Conservation (phyloP, 2,888 invertebrate genomes). For the Leuctra nigra region DNA sequence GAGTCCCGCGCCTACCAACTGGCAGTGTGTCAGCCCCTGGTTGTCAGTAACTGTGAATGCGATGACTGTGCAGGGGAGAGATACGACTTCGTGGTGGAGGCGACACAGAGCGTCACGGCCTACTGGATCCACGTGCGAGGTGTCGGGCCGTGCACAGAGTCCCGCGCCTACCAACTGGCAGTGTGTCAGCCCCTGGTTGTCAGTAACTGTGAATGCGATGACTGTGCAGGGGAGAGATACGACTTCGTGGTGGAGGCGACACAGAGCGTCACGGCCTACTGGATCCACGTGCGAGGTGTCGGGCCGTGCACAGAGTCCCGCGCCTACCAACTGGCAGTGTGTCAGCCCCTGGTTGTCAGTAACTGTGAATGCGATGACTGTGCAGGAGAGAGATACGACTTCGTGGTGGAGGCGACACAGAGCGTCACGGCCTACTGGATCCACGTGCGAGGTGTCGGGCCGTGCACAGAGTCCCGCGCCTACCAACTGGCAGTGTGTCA, state of each 20-base stretch:
- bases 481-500: slow-evolving; percentile 39
- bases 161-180: slow-evolving; percentile 37
- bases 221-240: slow-evolving; percentile 44
- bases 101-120: slow-evolving; percentile 36
- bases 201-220: too few relatives aligned
- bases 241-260: slow-evolving; percentile 43
- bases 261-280: slow-evolving; percentile 35
- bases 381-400: slow-evolving; percentile 47
- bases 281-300: slow-evolving; percentile 39
- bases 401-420: slow-evolving; percentile 41
- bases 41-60: too few relatives aligned
- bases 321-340: slow-evolving; percentile 38
- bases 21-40: too few relatives aligned
- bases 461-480: slow-evolving; percentile 37
- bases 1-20: slow-evolving; percentile 36
- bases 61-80: slow-evolving; percentile 47
- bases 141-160: slow-evolving; percentile 38
- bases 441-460: slow-evolving; percentile 37
- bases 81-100: slow-evolving; percentile 43
- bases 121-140: slow-evolving; percentile 40
- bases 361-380: too few relatives aligned
- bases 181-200: too few relatives aligned
- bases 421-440: slow-evolving; percentile 37
- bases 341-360: too few relatives aligned
- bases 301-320: slow-evolving; percentile 38